Percentiles rank a stretch among this genome's conserved stretches.
These are phyloP conservation scores for Luperina testacea DNA, from an alignment of 2,888 invertebrate species.

Conservation along the genomic window DNA sequence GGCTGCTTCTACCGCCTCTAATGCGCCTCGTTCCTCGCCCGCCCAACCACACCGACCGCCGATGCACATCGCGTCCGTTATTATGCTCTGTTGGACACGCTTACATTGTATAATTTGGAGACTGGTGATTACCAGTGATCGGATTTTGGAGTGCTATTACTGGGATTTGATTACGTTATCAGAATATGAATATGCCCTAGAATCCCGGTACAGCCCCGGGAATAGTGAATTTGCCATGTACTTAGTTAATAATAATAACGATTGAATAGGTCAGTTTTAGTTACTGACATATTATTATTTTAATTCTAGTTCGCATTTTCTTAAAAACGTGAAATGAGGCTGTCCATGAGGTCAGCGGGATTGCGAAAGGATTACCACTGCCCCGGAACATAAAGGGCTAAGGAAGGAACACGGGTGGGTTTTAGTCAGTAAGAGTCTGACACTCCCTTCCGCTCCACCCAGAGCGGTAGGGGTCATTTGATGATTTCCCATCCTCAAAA, in stretches of 20 bases:
- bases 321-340: neutral
- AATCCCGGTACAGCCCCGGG: neutral
- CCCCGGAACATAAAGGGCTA: too few relatives aligned
- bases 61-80: conserved; percentile 91
- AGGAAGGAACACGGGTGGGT: too few relatives aligned
- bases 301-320: neutral
- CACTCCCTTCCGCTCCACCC: too few relatives aligned
- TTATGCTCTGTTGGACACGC: conserved; percentile 87
- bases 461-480: too few relatives aligned
- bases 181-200: neutral
- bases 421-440: too few relatives aligned
- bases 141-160: neutral
- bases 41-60: conserved; percentile 91
- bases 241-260: neutral
- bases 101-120: neutral
- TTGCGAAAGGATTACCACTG: too few relatives aligned
- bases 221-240: neutral
- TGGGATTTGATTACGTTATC: neutral
- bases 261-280: neutral
- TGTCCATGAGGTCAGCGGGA: neutral
- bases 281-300: neutral
- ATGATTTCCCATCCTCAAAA: too few relatives aligned
- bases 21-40: conserved; percentile 93
- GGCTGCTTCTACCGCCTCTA: conserved; percentile 93
- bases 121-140: neutral